These are phyloP conservation scores for Dipus sagitta DNA, from an alignment of 2,797 vertebrate species.

Conservation along the genomic window DNA sequence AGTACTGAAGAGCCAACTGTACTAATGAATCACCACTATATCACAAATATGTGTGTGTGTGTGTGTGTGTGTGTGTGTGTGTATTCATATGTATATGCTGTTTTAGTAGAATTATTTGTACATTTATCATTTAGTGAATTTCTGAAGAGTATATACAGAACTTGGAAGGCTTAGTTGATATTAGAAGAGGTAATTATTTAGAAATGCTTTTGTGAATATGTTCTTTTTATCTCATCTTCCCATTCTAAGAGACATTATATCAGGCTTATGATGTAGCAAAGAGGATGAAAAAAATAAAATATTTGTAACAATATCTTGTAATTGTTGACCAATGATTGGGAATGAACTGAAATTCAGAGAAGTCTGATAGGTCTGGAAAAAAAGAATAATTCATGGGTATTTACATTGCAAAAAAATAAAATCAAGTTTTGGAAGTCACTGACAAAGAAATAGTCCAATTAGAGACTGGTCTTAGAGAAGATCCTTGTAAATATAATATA, in stretches of 20 bases:
- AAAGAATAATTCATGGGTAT: background rate
- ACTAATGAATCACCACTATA: background rate
- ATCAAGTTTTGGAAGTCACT: background rate
- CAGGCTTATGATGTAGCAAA: background rate
- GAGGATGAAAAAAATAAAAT: background rate
- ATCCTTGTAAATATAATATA: background rate
- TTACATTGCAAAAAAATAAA: constrained; percentile 17
- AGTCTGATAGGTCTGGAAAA: constrained; percentile 13
- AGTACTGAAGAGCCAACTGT: background rate
- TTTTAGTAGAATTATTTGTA: background rate
- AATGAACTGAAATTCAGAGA: constrained; percentile 24
- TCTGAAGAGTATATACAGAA: background rate
- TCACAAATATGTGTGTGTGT: background rate
- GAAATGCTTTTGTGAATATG: background rate
- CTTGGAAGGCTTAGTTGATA: background rate
- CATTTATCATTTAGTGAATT: background rate
- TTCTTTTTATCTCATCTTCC: background rate
- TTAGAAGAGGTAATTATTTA: background rate
- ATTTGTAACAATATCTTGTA: background rate
- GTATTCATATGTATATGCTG: background rate
- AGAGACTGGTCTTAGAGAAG: background rate
- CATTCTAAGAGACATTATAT: background rate
- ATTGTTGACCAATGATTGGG: background rate
- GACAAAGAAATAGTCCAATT: background rate
- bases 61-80: too few species aligned